These are phyloP conservation scores for Prunella fulvescens DNA, from an alignment of 2,113 vertebrate species.

Conservation along the genomic window DNA sequence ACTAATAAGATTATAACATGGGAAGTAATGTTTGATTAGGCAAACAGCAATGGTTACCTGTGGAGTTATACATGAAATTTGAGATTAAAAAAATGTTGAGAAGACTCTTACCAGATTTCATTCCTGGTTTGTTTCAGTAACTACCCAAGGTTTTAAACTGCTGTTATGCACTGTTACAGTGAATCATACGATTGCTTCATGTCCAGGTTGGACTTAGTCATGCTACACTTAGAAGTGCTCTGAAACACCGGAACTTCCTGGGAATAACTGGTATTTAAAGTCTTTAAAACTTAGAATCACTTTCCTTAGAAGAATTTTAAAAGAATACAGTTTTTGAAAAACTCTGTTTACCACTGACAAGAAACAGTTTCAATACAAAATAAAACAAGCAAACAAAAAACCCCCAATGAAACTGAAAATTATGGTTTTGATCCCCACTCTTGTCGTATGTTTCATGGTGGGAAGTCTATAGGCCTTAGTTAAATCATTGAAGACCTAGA, in stretches of 20 bases:
- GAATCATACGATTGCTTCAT: background rate
- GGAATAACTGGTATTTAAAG: background rate
- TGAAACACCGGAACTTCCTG: background rate
- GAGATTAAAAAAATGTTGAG: accelerated
- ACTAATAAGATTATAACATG: background rate
- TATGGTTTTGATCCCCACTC: background rate
- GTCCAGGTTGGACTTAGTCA: background rate
- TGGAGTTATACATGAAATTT: background rate
- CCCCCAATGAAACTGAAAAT: background rate
- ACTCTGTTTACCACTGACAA: background rate
- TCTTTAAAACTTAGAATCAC: background rate
- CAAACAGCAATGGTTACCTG: background rate
- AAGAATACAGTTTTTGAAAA: background rate
- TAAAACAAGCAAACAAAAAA: background rate
- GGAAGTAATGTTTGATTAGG: background rate
- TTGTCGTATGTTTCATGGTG: background rate
- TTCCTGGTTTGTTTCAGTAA: background rate
- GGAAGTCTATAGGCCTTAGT: background rate
- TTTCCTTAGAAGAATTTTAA: background rate
- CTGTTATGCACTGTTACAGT: background rate
- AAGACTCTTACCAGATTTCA: background rate
- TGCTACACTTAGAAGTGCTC: background rate
- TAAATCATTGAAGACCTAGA: background rate
- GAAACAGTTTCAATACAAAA: background rate
- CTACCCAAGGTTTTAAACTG: background rate